Evolutionary conservation across 2,113 vertebrate genomes (phyloP), one percentile per base, ranked within the genome.

Genomic region (Gopherus flavomarginatus): DNA sequence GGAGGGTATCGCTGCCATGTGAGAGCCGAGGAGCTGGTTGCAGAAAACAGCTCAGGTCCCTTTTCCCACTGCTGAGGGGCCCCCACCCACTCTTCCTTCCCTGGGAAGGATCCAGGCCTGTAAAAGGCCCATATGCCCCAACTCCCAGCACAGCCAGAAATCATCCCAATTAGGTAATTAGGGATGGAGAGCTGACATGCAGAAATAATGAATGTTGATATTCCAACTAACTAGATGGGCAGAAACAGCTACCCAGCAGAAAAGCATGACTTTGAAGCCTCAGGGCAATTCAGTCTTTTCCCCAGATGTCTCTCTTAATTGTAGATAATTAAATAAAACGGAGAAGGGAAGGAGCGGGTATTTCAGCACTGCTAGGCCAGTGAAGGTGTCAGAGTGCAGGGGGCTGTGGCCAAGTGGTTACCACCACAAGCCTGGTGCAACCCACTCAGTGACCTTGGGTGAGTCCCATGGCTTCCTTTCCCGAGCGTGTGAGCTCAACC

Each of bases 241-340:
- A 94, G 81, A 93, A 97, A 96, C 52, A 94, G 92, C 81, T 87
- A 96, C 90, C 85, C 89, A 95, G 96, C 90, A 97, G 95, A 93
- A 95, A 95, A 94, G 88, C 90, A 88, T 62, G 88, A 91, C 94
- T 95, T 91, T 92, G 92, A 88, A 96, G 94, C 96, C 5, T 65
- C 80, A 88, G 90, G 95, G 90, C 95, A 97, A 96, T 94, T 96
- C 12, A 96, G 97, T 97, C 92, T 93, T 96, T 97, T 90, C 42
- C 94, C 90, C 92, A 96, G 88, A 96, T 95, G 90, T 95, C 95
- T 93, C 87, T 96, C 11, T 42, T 96, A 97, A 97, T 87, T 97
- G 93, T 88, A 92, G 90, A 92, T 97, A 98, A 97, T 97, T 97
- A 96, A 94, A 95, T 97, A 95, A 97, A 97, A 92, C 27, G 91